Percentiles rank a stretch among this genome's conserved stretches.
These are phyloP conservation scores for Pempheris klunzingeri DNA, from an alignment of 2,797 vertebrate species.

Conservation along the genomic window DNA sequence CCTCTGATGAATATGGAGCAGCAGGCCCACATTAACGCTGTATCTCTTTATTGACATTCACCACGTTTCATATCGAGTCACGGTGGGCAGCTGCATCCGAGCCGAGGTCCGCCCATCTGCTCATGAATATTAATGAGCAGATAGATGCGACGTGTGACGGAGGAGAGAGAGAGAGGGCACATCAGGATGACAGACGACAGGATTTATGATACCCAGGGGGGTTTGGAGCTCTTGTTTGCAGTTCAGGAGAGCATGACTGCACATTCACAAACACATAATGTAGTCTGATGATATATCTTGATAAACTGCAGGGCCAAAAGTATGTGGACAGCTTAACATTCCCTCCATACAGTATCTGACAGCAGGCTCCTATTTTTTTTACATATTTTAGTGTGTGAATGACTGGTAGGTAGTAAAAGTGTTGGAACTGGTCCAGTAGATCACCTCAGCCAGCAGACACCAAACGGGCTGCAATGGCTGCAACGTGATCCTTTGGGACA, in stretches of 20 bases:
- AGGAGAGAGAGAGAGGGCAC: constrained; percentile 8
- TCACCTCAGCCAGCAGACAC: too few species aligned
- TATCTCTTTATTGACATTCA: constrained; percentile 53
- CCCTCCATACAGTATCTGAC: neutral
- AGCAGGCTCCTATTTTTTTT: too few species aligned
- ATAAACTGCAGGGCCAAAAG: neutral
- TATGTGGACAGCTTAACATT: neutral
- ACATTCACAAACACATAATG: constrained; percentile 13
- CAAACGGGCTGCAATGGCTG: too few species aligned
- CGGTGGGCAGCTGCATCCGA: constrained; percentile 22
- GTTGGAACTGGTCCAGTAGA: too few species aligned
- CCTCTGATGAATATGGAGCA: constrained; percentile 57
- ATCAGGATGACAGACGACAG: constrained; percentile 35
- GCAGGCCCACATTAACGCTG: constrained; percentile 5
- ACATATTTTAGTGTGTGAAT: too few species aligned
- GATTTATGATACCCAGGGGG: constrained; percentile 24
- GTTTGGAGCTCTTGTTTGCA: constrained; percentile 1
- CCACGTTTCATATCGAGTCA: constrained; percentile 19
- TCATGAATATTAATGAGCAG: constrained; percentile 71
- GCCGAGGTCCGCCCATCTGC: constrained; percentile 38
- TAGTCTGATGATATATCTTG: neutral
- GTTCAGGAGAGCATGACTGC: constrained; percentile 49
- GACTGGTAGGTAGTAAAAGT: too few species aligned
- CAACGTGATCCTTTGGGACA: too few species aligned
- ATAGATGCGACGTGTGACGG: constrained; percentile 9